Evolutionary conservation across 1,140 invertebrate genomes (phyloP), one percentile per base, ranked within the genome.

Genomic region (Zaprionus camerounensis): DNA sequence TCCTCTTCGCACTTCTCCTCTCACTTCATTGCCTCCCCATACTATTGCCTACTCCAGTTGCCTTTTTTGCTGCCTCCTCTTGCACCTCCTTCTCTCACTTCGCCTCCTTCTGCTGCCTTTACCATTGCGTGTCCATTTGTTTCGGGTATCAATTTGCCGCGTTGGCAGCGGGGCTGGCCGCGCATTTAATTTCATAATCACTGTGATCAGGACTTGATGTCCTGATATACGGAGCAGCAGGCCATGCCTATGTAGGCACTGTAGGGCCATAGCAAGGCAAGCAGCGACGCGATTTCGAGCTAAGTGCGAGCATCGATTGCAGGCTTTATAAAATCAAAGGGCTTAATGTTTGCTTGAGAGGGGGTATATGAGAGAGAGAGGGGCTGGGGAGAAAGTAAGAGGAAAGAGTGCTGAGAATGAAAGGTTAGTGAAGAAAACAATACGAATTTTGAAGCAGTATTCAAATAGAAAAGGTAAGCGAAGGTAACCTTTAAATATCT

Each of bases 61-160:
- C 28, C 7, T 31, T 31, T 26, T 31, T 17, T 22, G n/a, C 38
- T 41, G 13, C 38, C 36, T 15, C 28, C 15, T 0, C 57, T 6
- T 26, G 55, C 6, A 41, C 38, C 2, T 41, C 4, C 38, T n/a
- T 41, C 15, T 5, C 38, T 15, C 15, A 41, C 38, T n/a, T 15
- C 58, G 6, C 20, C 58, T 51, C 2, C 46, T 22, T 51, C 20
- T 31, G 64, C 22, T 44, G 11, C 46, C 56, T 17, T 44, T 49
- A 44, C 66, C 58, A 46, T 76, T 79, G 72, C 71, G 72, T 73
- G 76, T 76, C 76, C 72, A 84, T 86, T 84, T 74, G 73, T 78
- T 76, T 76, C 58, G 78, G 79, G 73, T 78, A 90, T 90, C 82
- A 90, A 90, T 90, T 90, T 90, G 70, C 80, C 65, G 63, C 75